Evolutionary conservation across 1,140 invertebrate species (phyloP), one percentile per base, ranked within the genome.

Genomic region (Caenorhabditis elegans): DNA sequence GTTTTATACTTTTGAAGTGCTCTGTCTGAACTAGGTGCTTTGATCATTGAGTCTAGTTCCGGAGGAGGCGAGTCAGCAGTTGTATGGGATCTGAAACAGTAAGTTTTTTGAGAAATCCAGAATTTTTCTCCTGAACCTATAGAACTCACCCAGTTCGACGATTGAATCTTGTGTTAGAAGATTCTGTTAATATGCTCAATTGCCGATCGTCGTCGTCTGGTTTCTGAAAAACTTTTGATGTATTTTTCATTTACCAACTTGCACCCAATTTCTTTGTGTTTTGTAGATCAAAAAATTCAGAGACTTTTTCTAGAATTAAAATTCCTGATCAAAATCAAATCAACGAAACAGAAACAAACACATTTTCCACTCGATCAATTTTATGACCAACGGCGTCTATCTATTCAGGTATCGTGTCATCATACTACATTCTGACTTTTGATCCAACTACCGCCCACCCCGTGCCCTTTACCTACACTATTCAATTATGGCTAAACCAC

Each of bases 361-460:
- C 26, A 8, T 17, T 17, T 60, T 24, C n/a, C n/a, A 70, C n/a
- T 70, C 34, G 60, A 39, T 70, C 55, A 34, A 36, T 34, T 55
- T 55, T 28, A 55, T 17, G 15, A 31, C 3, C 26, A 34, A 17
- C 15, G 13, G 6, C 39, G 39, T 43, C 39, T 43, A 43, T 43
- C 39, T 43, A 5, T 28, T n/a, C 19, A 8, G 11, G 5, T 39
- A 39, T 43, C n/a, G n/a, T 43, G 39, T 5, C 26, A 39, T 34
- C 22, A 11, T 22, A 34, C 53, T n/a, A 70, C 34, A 70, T 70
- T 70, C n/a, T 70, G 60, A 70, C 60, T 70, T 39, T 70, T 70
- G 60, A 39, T 70, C 60, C 31, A 0, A 17, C n/a, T 34, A 19
- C 8, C 24, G 8, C 49, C 49, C 22, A 17, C 53, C n/a, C 15